A percentile compares a stretch with the other conserved stretches of the same genome.
phyloP scores from a whole-genome alignment of 2,888 invertebrate genomes.

The Hydriomena furcata region DNA sequence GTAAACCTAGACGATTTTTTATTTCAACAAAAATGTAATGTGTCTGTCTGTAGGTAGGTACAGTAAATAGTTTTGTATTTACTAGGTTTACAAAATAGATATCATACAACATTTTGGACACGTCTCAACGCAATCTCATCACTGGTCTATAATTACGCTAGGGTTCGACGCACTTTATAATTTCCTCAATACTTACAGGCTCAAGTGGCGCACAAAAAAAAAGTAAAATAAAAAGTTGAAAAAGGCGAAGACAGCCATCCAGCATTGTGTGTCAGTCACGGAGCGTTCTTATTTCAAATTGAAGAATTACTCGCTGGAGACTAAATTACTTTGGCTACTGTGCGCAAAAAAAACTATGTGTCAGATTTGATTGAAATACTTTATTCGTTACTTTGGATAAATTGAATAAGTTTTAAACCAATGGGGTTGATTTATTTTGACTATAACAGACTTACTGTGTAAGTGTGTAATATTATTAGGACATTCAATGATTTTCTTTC shows the following conservation, averaged over 20 bases:
- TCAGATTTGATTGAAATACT: constrained; percentile 3
- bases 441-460: no score
- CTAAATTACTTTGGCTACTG: constrained; percentile 39
- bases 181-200: constrained; percentile 50
- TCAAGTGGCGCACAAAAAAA: no score
- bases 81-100: no score
- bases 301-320: constrained; percentile 35
- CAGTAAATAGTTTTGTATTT: no score
- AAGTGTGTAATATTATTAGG: no score
- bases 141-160: constrained; percentile 19
- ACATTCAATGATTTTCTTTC: no score
- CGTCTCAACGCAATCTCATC: neutral
- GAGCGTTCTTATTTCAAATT: constrained; percentile 35
- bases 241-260: constrained; percentile 38
- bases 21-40: no score
- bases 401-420: no score
- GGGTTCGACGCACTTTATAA: constrained; percentile 41
- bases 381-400: constrained; percentile 1
- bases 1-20: no score
- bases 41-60: no score
- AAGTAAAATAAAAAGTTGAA: constrained; percentile 45
- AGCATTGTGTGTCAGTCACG: constrained; percentile 49
- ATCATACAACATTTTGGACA: no score
- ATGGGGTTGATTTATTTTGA: no score
- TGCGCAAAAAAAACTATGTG: constrained; percentile 1